Base-by-base conservation (phyloP, 2,113 vertebrate species). In the Dissostichus mawsoni region DNA sequence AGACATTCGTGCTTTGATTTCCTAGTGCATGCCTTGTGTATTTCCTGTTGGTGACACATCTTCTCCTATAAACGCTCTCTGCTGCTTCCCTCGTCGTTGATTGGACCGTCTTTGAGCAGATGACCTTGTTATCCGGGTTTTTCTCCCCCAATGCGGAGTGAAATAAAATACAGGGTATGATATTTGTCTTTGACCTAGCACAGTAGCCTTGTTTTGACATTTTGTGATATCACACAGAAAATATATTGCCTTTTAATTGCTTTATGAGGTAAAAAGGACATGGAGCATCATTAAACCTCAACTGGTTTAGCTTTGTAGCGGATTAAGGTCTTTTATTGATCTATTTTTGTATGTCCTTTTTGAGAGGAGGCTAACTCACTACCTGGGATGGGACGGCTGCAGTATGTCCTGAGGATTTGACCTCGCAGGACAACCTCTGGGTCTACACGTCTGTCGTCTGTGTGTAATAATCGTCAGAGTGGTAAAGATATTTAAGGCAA, bases 81-180 rank as follows among this genome's bases (percentile, higher is more conserved):
- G 74, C 0, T 58, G 0, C 8, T 25, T 57, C 7, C 11, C 73
- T 66, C 12, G 56, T 12, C 48, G 57, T 1, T 77, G 48, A 90
- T 87, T 92, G 90, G 90, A 47, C 66, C 65, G 7, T 16, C 5
- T 9, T 48, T 12, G 20, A 52, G 59, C 87, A 89, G 20, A 25
- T 94, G 90, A 86, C 48, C 23, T 36, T 0, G 17, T 53, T 50
- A 50, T 57, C 68, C 16, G 17, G 11, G 29, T 14, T 12, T 36
- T 56, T 64, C 17, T 23, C 56, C 61, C 20, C 53, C 4, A 52
- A 74, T 44, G 25, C 18, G 20, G 51, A 57, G 44, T 74, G 77
- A 80, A 80, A 82, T 83, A 65, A 88, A 81, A 71, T 57, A 76
- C 53, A 69, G 67, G 56, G 48, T 63, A 51, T 20, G 73, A 58